phyloP scores from a whole-genome alignment of 2,888 invertebrate genomes.

The Troides aeacus region DNA sequence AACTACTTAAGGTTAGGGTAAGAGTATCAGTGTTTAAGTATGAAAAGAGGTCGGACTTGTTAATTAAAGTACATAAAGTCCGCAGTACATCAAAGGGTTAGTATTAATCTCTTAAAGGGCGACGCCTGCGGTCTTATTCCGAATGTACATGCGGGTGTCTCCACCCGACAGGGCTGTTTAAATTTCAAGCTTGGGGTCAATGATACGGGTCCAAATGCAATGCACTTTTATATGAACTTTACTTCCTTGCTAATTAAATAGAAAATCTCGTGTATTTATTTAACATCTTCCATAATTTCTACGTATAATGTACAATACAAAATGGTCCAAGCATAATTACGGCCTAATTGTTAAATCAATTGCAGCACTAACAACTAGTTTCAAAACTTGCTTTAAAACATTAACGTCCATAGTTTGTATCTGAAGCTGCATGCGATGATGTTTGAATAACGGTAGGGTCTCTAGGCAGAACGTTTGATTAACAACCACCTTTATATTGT shows the following conservation, averaged over 20 bases:
- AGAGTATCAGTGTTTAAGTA: conserved; percentile 8
- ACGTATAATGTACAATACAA: no score
- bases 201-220: conserved; percentile 18
- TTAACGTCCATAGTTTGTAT: no score
- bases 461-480: no score
- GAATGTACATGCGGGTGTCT: conserved; percentile 43
- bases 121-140: conserved; percentile 40
- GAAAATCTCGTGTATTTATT: background rate
- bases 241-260: conserved; percentile 21
- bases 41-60: conserved; percentile 21
- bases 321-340: no score
- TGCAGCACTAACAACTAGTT: no score
- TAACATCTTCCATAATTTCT: background rate
- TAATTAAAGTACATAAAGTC: conserved; percentile 41
- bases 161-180: conserved; percentile 37
- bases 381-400: no score
- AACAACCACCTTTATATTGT: no score
- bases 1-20: background rate
- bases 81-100: conserved; percentile 41
- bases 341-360: no score
- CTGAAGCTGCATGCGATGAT: no score
- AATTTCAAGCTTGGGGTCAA: conserved; percentile 34
- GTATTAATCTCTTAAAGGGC: conserved; percentile 48
- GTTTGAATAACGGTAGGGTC: no score
- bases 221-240: conserved; percentile 26